These are phyloP conservation scores for Cybosia mesomella DNA, from an alignment of 2,888 invertebrate species.

Conservation along the genomic window DNA sequence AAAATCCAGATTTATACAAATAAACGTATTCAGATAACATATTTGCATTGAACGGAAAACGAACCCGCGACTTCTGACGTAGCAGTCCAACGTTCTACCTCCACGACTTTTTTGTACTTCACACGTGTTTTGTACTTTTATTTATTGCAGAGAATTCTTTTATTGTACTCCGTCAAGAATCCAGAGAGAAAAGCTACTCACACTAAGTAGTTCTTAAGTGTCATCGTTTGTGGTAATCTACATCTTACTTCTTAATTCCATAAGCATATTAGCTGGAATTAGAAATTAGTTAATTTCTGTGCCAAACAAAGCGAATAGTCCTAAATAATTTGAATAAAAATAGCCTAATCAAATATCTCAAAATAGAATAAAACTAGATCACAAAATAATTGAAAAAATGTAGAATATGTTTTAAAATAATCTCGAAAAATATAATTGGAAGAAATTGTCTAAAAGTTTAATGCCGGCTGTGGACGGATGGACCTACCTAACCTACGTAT, in stretches of 20 bases:
- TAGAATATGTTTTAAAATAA: too few relatives aligned
- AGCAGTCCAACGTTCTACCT: too few relatives aligned
- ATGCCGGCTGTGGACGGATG: too few relatives aligned
- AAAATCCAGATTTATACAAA: not conserved
- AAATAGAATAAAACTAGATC: not conserved
- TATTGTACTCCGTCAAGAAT: not conserved
- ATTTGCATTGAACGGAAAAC: not conserved
- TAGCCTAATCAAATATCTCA: not conserved
- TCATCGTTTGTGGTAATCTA: not conserved
- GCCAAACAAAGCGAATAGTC: conserved; percentile 8
- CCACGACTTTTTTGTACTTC: not conserved
- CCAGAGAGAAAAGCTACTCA: not conserved
- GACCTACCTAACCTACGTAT: too few relatives aligned
- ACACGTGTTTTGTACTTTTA: not conserved
- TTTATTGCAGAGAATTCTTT: not conserved
- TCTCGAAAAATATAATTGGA: too few relatives aligned
- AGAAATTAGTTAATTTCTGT: not conserved
- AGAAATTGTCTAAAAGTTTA: too few relatives aligned
- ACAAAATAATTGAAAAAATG: not conserved
- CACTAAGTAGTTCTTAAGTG: not conserved
- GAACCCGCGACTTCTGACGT: too few relatives aligned
- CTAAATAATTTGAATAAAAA: not conserved
- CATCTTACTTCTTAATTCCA: not conserved
- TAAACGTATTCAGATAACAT: not conserved
- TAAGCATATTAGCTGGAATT: not conserved